Conservation (phyloP, 2,888 invertebrate genomes). For the Hymenopus coronatus region DNA sequence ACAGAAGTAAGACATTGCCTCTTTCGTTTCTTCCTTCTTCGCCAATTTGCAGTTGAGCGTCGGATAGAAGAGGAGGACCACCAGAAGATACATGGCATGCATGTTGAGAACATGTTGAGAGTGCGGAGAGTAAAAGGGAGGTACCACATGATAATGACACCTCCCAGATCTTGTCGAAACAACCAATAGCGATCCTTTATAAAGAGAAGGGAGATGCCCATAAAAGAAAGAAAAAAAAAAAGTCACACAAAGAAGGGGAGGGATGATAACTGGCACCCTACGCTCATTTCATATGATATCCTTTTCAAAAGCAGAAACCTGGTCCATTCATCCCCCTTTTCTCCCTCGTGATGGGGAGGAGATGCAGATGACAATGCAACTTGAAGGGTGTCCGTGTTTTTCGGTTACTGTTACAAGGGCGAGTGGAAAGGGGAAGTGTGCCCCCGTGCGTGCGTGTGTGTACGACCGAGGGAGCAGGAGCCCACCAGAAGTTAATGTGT, state of each 20-base stretch:
- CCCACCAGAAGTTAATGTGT: background rate
- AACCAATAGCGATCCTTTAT: slow-evolving; percentile 4
- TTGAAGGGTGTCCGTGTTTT: background rate
- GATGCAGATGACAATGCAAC: background rate
- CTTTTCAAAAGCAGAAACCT: slow-evolving; percentile 8
- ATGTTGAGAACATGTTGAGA: background rate
- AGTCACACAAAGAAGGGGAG: background rate
- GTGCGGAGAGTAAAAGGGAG: background rate
- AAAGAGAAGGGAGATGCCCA: background rate
- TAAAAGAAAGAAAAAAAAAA: background rate
- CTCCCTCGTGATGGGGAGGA: background rate
- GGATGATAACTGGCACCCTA: background rate
- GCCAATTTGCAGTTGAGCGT: no score
- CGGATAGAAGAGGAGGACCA: no score
- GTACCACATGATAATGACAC: slow-evolving; percentile 3
- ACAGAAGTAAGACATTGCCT: no score
- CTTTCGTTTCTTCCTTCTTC: no score
- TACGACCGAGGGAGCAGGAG: background rate
- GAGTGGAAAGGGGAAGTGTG: slow-evolving; percentile 5
- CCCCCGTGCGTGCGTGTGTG: background rate
- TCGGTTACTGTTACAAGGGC: slow-evolving; percentile 13
- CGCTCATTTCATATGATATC: background rate
- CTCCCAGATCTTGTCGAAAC: slow-evolving; percentile 1
- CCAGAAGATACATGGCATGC: background rate
- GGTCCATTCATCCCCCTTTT: background rate